Evolutionary conservation across 2,888 invertebrate species (phyloP), one percentile per base, ranked within the genome.

Genomic region (Meghimatium bilineatum): DNA sequence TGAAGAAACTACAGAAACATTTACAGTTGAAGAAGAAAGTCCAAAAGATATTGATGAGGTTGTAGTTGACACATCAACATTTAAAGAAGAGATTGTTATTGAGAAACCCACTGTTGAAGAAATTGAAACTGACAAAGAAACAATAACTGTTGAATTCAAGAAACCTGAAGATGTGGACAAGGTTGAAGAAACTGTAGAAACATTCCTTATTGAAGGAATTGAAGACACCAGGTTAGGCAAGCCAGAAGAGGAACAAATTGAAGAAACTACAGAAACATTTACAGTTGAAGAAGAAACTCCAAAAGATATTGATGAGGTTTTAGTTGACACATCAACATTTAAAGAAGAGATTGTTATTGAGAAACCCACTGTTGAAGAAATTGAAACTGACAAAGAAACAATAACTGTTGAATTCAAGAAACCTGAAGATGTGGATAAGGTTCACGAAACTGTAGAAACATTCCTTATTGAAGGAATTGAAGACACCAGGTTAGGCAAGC

Each of bases 391-490:
- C 32, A 83, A 84, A 78, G 81, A 84, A 34, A 74, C 52, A 26
- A 60, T 86, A 23, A 85, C 49, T 56, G 67, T 85, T 36, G 83
- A 86, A n/a, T 66, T 60, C 20, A 78, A 83, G 76, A 63, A 84
- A 32, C 79, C 83, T 49, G 86, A 90, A 52, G 86, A 86, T 38
- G 81, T 86, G 17, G 67, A 82, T 76, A 83, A 86, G 69, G 36
- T 67, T 17, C 80, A 84, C 52, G 87, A 88, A 38, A 66, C 66
- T n/a, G 67, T 83, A 76, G 84, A 86, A 74, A 49, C 66, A 20
- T 67, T 83, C 44, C 80, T 84, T 26, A 84, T 85, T 52, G 88
- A 89, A 66, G 85, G 80, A 20, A 84, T 85, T 52, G 88, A 89
- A 66, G 85, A 82, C 49, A 67, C 74, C 29, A 84, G 86, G 23